Evolutionary conservation across 2,888 invertebrate genomes (phyloP).

Genomic region (Theretra japonica): DNA sequence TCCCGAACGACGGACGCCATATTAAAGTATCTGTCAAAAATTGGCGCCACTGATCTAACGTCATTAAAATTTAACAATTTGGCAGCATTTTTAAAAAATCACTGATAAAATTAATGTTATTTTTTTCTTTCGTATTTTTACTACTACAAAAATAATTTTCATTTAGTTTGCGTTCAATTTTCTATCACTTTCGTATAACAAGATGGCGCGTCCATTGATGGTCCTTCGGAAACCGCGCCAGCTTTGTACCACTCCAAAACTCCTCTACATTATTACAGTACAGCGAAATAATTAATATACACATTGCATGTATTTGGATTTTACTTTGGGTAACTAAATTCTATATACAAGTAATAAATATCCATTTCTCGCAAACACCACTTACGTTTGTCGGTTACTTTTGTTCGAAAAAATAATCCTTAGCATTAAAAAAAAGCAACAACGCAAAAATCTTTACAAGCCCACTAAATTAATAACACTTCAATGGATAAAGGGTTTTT

Average conservation of each 20-base stretch:
- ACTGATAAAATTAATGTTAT: not conserved
- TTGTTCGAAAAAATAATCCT: conserved; percentile 25
- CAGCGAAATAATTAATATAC: conserved; percentile 59
- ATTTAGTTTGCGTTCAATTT: conserved; percentile 1
- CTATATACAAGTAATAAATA: conserved; percentile 78
- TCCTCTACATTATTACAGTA: conserved; percentile 61
- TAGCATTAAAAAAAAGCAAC: conserved; percentile 25
- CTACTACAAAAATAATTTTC: not conserved
- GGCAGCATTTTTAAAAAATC: not conserved
- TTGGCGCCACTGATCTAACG: conserved; percentile 42
- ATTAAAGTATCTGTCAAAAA: conserved; percentile 30
- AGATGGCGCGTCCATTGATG: conserved; percentile 31
- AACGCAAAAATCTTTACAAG: conserved; percentile 69
- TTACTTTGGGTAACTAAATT: conserved; percentile 79
- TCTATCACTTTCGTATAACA: conserved; percentile 13
- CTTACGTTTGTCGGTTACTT: conserved; percentile 39
- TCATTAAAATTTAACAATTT: not conserved
- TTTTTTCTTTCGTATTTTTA: not conserved
- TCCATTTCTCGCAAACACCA: conserved; percentile 41
- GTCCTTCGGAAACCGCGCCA: conserved; percentile 63
- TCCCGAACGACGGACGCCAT: conserved; percentile 54
- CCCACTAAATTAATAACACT: conserved; percentile 65
- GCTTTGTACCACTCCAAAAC: conserved; percentile 55
- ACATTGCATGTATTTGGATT: conserved; percentile 77
- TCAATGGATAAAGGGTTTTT: conserved; percentile 56